Percentiles rank a stretch among this genome's conserved stretches.
These are phyloP conservation scores for Numida meleagris DNA, from an alignment of 2,113 vertebrate genomes.

Conservation along the genomic window DNA sequence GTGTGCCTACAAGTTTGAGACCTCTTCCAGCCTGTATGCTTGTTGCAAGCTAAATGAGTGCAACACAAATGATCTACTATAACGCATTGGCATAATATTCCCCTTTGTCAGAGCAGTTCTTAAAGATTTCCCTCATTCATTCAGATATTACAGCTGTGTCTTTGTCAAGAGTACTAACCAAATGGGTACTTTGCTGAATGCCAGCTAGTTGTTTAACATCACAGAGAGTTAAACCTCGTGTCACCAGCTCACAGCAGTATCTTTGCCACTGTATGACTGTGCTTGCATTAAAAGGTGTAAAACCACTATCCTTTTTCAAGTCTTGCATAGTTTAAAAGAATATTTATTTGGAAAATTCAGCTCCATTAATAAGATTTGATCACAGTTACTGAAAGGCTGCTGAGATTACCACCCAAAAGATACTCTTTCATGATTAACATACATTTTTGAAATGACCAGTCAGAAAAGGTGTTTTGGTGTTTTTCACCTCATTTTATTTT, in stretches of 20 bases:
- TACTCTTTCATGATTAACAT: not conserved
- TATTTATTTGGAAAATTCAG: not conserved
- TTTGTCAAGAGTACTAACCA: not conserved
- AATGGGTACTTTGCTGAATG: not conserved
- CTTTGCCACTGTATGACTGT: not conserved
- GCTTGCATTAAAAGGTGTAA: not conserved
- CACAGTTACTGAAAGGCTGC: not conserved
- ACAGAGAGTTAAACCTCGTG: not conserved
- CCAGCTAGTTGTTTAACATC: not conserved
- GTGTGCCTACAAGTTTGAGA: not conserved
- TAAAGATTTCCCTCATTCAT: not conserved
- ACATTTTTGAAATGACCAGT: not conserved
- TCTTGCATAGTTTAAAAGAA: not conserved
- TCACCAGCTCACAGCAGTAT: not conserved
- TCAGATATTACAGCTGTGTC: not conserved
- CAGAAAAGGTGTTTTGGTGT: not conserved
- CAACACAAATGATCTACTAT: fast-evolving
- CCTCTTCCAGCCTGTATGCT: fast-evolving
- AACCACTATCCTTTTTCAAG: not conserved
- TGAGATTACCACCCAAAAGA: not conserved
- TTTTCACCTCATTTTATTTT: not conserved
- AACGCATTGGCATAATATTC: not conserved
- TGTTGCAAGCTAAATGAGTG: not conserved
- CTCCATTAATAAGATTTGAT: not conserved
- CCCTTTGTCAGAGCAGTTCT: not conserved